Base-by-base conservation (phyloP, 2,888 invertebrate genomes). In the Mesorhabditis sp. region DNA sequence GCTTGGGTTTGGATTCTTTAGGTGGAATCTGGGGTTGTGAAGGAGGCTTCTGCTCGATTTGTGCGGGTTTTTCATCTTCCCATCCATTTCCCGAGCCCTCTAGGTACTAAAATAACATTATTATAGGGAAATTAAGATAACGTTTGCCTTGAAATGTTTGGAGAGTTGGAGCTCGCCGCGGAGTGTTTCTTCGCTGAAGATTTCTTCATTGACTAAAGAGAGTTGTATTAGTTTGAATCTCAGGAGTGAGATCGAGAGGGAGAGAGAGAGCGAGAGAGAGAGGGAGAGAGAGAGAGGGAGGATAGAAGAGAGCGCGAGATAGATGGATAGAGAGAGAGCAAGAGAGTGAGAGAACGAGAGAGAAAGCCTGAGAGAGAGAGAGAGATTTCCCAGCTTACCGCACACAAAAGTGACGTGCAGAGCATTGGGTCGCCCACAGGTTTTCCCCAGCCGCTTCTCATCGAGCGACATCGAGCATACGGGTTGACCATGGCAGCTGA, bases 401-500 rank as follows among this genome's bases (percentile, higher is more conserved):
- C 73, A 73, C 43, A 73, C 64, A 65, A 71, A 73, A 41, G 71
- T 71, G 43, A 73, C 66, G n/a, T 74, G 74, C 4, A 74, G 62
- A 61, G 71, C 28, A 67, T 70, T n/a, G 4, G 72, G 65, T 7
- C 68, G 15, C 45, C 74, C 80, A 76, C 87, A 87, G 2, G 86
- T 86, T 70, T 86, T 83, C 41, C 87, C 87, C 74, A 87, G 85
- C 61, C 81, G 76, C n/a, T 78, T 75, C 62, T 87, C 76, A n/a
- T 80, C 76, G 72, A 87, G 87, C 4, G 82, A 76, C 58, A 87
- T 64, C 0, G 83, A 80, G 77, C 88, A 88, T 4, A 80, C 79
- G 45, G 84, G 83, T 44, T 83, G 83, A 4, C 86, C 87, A 72
- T 88, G 87, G 73, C 88, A 88, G n/a, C 74, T 72, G 58, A 76